These are phyloP conservation scores for Pterobdella sp. DNA, from an alignment of 2,888 invertebrate species.

Conservation along the genomic window DNA sequence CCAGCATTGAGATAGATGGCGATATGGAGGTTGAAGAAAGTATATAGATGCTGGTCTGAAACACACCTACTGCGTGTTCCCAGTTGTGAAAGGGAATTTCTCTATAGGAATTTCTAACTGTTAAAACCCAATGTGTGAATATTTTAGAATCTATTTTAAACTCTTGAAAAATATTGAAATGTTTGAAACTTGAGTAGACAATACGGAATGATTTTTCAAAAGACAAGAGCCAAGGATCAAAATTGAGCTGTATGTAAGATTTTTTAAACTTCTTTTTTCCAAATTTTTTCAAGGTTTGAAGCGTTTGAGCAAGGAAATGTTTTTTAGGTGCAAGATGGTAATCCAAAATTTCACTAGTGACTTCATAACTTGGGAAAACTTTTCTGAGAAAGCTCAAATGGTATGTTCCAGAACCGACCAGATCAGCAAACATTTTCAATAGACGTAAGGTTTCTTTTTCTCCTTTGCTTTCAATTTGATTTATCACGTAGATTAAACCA, in stretches of 20 bases:
- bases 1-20: not conserved
- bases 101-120: constrained; percentile 75
- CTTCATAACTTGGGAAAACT: constrained; percentile 3
- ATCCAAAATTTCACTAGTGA: not conserved
- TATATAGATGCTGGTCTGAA: constrained; percentile 60
- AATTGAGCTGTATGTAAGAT: not conserved
- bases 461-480: not conserved
- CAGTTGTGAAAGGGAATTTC: constrained; percentile 79
- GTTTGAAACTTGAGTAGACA: not conserved
- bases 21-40: not conserved
- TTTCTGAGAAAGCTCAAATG: constrained; percentile 8
- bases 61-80: constrained; percentile 76
- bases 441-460: not conserved
- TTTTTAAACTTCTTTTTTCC: not conserved
- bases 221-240: not conserved
- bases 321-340: not conserved
- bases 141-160: not conserved
- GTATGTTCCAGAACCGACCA: not conserved
- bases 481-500: not conserved
- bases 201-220: not conserved
- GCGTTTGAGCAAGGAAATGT: not conserved
- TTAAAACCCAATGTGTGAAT: constrained; percentile 56
- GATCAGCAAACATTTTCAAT: not conserved
- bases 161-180: not conserved
- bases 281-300: not conserved